A percentile compares a stretch with the other conserved stretches of the same genome.
Evolutionary conservation across 2,888 invertebrate genomes (phyloP).

Genomic region (Himalopsyche anomala): DNA sequence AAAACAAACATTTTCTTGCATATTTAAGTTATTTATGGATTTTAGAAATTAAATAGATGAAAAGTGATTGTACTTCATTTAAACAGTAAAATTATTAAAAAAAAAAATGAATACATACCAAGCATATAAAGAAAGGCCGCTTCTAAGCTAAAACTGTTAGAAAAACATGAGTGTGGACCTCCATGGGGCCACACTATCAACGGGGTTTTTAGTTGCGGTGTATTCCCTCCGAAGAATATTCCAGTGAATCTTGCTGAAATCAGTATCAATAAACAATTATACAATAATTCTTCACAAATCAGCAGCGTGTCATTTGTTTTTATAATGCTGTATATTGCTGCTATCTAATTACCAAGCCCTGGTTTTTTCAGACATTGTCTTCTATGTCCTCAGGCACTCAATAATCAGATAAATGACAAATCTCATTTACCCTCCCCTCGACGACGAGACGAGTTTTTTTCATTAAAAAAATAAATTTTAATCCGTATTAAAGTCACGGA

Average conservation of each 20-base stretch:
- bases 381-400: too few species aligned
- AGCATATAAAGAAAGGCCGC: slow-evolving; percentile 79
- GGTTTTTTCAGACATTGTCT: too few species aligned
- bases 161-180: slow-evolving; percentile 85
- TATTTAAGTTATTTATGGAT: neutral
- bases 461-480: too few species aligned
- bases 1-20: neutral
- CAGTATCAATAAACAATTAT: slow-evolving; percentile 39
- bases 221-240: slow-evolving; percentile 79
- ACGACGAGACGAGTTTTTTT: too few species aligned
- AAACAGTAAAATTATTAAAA: too few species aligned
- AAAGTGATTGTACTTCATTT: neutral
- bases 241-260: slow-evolving; percentile 80
- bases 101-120: slow-evolving; percentile 73
- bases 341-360: too few species aligned
- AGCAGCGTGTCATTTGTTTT: too few species aligned
- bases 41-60: neutral
- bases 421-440: too few species aligned
- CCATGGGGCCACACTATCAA: slow-evolving; percentile 89
- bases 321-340: too few species aligned
- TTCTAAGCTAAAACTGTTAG: slow-evolving; percentile 80
- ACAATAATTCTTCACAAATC: neutral
- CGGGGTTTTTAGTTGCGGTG: slow-evolving; percentile 76
- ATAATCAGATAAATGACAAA: too few species aligned
- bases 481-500: too few species aligned